Evolutionary conservation across 2,888 invertebrate species (phyloP).

Genomic region (Eupithecia dodoneata): DNA sequence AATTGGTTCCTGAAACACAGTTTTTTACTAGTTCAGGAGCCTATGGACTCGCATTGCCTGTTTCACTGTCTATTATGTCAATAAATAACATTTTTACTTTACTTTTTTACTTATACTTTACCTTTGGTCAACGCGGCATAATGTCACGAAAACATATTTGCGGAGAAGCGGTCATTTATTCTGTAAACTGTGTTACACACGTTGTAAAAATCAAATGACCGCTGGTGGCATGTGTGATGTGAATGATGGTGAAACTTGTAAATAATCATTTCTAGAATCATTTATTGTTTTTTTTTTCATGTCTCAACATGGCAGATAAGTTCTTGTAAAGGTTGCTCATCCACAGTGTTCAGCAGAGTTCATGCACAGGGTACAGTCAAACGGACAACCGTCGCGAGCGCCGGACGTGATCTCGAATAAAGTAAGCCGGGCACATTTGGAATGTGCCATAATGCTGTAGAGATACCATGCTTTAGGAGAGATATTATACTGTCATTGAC

Average conservation of each 20-base stretch:
- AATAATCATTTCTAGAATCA: background rate
- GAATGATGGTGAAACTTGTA: background rate
- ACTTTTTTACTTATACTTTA: too few species aligned
- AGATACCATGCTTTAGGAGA: slow-evolving; percentile 44
- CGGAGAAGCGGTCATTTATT: too few species aligned
- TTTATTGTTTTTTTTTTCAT: background rate
- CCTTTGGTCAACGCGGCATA: too few species aligned
- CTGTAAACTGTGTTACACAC: too few species aligned
- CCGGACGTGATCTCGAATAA: slow-evolving; percentile 74
- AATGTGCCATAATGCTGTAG: slow-evolving; percentile 58
- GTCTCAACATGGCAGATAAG: background rate
- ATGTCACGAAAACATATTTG: too few species aligned
- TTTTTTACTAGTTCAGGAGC: too few species aligned
- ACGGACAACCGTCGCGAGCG: slow-evolving; percentile 53
- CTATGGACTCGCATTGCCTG: too few species aligned
- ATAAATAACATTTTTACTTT: too few species aligned
- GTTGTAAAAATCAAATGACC: too few species aligned
- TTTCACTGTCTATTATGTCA: too few species aligned
- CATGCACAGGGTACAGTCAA: slow-evolving; percentile 21
- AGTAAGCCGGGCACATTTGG: slow-evolving; percentile 61
- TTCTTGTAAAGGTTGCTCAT: slow-evolving; percentile 20
- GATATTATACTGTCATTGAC: background rate
- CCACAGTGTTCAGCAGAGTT: background rate
- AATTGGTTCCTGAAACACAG: too few species aligned
- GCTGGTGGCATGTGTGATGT: too few species aligned